phyloP scores from a whole-genome alignment of 2,113 vertebrate genomes.

The Xiphophorus couchianus region DNA sequence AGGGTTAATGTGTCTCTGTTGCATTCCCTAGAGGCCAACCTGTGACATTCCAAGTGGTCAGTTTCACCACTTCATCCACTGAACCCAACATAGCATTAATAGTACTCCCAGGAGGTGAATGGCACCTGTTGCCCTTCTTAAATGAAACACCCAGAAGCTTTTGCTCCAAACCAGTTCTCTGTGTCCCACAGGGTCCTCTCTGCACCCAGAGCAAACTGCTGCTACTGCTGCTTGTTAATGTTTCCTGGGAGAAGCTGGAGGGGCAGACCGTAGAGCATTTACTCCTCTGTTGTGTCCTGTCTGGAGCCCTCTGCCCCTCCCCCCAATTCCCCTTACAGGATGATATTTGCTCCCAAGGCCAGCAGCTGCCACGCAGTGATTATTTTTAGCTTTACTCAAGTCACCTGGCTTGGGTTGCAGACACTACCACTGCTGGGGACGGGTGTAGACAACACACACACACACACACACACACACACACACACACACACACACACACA shows the following conservation, averaged over 20 bases:
- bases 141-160: slow-evolving; percentile 59
- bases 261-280: slow-evolving; percentile 52
- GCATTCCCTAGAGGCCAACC: slow-evolving; percentile 63
- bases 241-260: slow-evolving; percentile 55
- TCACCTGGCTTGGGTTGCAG: slow-evolving; percentile 75
- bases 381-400: slow-evolving; percentile 82
- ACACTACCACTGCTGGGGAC: slow-evolving; percentile 51
- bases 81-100: slow-evolving; percentile 64
- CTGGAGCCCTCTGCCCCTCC: slow-evolving; percentile 45
- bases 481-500: background rate
- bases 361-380: slow-evolving; percentile 74
- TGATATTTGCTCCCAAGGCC: slow-evolving; percentile 66
- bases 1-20: slow-evolving; percentile 56
- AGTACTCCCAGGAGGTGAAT: slow-evolving; percentile 67
- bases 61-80: slow-evolving; percentile 58
- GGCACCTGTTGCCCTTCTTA: slow-evolving; percentile 75
- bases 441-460: slow-evolving; percentile 26
- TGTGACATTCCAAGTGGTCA: slow-evolving; percentile 71
- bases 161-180: slow-evolving; percentile 2
- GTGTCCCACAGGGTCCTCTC: slow-evolving; percentile 52
- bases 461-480: background rate
- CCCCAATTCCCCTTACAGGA: slow-evolving; percentile 26
- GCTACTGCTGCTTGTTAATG: slow-evolving; percentile 22
- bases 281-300: slow-evolving; percentile 53
- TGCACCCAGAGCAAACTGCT: slow-evolving; percentile 23